phyloP scores from a whole-genome alignment of 1,140 invertebrate genomes.

The Bombus superbus region DNA sequence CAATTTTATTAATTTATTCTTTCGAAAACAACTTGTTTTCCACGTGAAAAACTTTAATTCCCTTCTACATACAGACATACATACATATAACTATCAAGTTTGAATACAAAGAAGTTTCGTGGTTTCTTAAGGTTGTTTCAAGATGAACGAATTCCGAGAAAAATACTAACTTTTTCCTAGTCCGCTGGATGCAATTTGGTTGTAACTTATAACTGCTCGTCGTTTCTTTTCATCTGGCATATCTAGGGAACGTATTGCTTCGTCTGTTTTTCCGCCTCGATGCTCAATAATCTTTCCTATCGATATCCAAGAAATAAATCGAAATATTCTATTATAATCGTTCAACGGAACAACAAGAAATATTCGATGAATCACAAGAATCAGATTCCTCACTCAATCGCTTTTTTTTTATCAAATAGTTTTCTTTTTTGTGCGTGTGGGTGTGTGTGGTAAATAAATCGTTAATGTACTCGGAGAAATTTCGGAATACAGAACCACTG shows the following conservation, averaged over 20 bases:
- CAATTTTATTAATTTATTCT: background rate
- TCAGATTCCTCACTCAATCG: background rate
- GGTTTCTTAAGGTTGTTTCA: background rate
- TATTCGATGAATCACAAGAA: slow-evolving; percentile 12
- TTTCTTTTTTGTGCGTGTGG: background rate
- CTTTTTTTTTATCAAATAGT: slow-evolving; percentile 7
- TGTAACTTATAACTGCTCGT: background rate
- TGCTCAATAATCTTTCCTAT: background rate
- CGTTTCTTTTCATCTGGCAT: background rate
- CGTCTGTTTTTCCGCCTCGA: background rate
- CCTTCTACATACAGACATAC: background rate
- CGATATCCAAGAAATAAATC: background rate
- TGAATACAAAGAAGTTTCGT: background rate
- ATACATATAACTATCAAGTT: background rate
- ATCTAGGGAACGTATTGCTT: too few species aligned
- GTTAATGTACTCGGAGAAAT: background rate
- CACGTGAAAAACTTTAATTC: background rate
- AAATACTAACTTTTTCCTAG: background rate
- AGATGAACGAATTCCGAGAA: background rate
- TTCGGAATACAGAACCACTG: background rate
- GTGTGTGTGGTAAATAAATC: background rate
- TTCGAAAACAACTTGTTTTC: background rate
- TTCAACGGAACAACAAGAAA: background rate
- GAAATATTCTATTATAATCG: background rate
- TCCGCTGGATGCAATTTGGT: background rate